These are phyloP conservation scores for Crypturellus tataupa DNA, from an alignment of 2,797 vertebrate genomes.

Conservation along the genomic window DNA sequence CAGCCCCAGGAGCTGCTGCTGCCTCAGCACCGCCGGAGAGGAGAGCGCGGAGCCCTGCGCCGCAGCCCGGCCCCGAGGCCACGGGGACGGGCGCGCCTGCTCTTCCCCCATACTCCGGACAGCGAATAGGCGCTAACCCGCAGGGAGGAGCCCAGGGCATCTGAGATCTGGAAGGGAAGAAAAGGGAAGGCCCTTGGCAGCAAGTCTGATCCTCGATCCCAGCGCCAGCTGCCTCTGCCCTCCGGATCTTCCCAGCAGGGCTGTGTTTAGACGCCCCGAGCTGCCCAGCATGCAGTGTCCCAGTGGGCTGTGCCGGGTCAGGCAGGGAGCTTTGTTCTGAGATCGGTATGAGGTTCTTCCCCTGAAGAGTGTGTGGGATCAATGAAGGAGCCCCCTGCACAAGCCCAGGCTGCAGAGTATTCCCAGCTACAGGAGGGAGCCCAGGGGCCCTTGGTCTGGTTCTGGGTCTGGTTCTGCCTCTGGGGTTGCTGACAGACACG, in stretches of 20 bases:
- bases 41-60: neutral
- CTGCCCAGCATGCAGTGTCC: neutral
- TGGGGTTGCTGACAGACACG: neutral
- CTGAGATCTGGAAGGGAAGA: neutral
- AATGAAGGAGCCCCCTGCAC: neutral
- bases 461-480: neutral
- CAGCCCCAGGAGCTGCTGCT: too few species aligned
- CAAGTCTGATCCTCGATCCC: neutral
- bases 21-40: neutral
- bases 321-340: neutral
- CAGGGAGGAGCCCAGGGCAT: too few species aligned
- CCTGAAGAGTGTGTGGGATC: neutral
- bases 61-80: neutral
- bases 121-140: neutral
- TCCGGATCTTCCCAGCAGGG: neutral
- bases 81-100: neutral
- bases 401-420: neutral
- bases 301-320: neutral
- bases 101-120: neutral
- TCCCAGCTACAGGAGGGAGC: neutral
- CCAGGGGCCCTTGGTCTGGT: too few species aligned
- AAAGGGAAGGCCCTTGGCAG: neutral
- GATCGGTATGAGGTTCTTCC: neutral
- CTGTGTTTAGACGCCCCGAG: rapidly evolving
- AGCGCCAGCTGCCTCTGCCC: neutral